Evolutionary conservation across 2,797 vertebrate species (phyloP).

Genomic region (Odontamblyopus rebecca): DNA sequence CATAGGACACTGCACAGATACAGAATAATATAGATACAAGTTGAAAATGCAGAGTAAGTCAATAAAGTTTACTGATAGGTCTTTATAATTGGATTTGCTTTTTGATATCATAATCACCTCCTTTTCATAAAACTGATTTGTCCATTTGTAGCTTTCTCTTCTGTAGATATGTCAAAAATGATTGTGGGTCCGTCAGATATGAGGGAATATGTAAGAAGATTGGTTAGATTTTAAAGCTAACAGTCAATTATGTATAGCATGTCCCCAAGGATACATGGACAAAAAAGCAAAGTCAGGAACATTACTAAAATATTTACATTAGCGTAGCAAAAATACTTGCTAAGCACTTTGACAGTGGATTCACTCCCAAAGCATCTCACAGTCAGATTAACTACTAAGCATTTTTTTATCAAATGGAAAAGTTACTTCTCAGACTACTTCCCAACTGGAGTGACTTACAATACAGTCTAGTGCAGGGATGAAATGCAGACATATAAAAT

Average conservation of each 20-base stretch:
- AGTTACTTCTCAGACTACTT: constrained; percentile 47
- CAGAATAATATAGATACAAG: background rate
- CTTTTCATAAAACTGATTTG: background rate
- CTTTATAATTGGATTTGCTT: too few species aligned
- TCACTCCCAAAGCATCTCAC: constrained; percentile 50
- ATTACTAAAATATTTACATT: constrained; percentile 63
- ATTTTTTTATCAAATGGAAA: constrained; percentile 58
- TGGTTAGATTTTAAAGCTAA: constrained; percentile 1
- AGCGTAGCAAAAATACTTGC: constrained; percentile 30
- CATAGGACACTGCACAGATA: constrained; percentile 74
- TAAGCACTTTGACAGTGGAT: constrained; percentile 57
- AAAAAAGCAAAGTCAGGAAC: constrained; percentile 36
- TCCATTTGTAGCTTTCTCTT: background rate
- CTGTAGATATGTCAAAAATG: background rate
- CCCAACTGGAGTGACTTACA: constrained; percentile 22
- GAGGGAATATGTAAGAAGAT: constrained; percentile 12
- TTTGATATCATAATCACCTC: too few species aligned
- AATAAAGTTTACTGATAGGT: background rate
- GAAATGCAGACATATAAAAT: constrained; percentile 18
- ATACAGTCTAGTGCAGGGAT: constrained; percentile 17
- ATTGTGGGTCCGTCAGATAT: background rate
- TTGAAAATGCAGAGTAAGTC: background rate
- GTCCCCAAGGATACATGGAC: constrained; percentile 24
- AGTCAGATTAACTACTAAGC: constrained; percentile 52
- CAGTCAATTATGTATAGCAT: constrained; percentile 23